phyloP scores from a whole-genome alignment of 30 jellyfish, hydroid and myxozoan species.

The Aurelia sp. region DNA sequence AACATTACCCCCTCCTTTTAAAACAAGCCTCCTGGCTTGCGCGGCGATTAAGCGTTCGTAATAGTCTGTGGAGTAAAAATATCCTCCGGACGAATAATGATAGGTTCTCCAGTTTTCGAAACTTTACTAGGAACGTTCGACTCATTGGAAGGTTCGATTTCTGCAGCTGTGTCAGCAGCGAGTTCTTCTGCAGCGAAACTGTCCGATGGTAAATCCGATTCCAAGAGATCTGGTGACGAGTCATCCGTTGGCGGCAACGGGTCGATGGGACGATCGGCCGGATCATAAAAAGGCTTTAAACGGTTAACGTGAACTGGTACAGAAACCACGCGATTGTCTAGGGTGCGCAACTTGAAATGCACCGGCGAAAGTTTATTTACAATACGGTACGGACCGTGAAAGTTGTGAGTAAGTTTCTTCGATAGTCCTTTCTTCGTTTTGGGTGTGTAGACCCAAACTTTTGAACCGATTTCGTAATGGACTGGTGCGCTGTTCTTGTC shows the following conservation, averaged over 20 bases:
- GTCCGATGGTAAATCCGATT: not conserved
- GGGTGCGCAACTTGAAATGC: constrained; percentile 23
- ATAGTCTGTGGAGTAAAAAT: not conserved
- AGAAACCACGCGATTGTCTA: constrained; percentile 16
- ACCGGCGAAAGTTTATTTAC: constrained; percentile 48
- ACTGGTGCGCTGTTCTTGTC: constrained; percentile 26
- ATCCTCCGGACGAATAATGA: constrained; percentile 28
- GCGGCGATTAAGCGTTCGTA: not conserved
- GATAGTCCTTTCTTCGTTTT: too few relatives aligned
- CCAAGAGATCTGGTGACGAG: constrained; percentile 4
- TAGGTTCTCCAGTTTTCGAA: not conserved
- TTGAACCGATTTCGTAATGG: too few relatives aligned
- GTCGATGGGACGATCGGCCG: too few relatives aligned
- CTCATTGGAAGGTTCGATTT: not conserved
- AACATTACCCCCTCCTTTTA: constrained; percentile 52
- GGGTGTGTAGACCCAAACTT: too few relatives aligned
- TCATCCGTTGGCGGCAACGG: not conserved
- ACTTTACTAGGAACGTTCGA: not conserved
- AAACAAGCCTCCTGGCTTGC: constrained; percentile 15
- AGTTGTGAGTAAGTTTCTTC: too few relatives aligned
- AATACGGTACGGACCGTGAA: not conserved
- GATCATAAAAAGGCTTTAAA: too few relatives aligned
- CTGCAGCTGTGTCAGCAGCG: not conserved
- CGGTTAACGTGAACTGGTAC: too few relatives aligned
- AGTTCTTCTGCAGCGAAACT: not conserved